Conservation (phyloP, 2,888 invertebrate species). For the Baronia brevicornis region DNA sequence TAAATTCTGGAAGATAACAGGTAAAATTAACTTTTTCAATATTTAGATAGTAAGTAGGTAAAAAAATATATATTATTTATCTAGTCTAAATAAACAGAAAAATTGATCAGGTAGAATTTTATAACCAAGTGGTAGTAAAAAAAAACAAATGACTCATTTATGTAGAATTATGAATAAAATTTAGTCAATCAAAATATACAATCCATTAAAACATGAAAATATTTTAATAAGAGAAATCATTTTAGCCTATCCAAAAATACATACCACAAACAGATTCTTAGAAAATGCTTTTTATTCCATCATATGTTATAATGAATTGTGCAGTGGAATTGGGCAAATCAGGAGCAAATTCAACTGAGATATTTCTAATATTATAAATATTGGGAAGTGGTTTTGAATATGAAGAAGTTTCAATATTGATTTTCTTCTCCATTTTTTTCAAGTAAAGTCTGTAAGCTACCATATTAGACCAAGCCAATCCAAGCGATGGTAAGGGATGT, state of each 20-base stretch:
- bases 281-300: constrained; percentile 31
- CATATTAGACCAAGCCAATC: constrained; percentile 69
- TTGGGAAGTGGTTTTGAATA: constrained; percentile 14
- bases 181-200: no score
- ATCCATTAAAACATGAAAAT: no score
- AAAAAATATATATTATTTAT: no score
- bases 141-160: no score
- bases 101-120: no score
- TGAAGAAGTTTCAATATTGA: constrained; percentile 9
- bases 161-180: no score
- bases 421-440: constrained; percentile 27
- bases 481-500: constrained; percentile 51
- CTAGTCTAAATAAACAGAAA: no score
- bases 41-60: no score
- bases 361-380: constrained; percentile 35
- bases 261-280: constrained; percentile 1
- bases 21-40: no score
- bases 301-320: constrained; percentile 39
- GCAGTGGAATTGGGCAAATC: constrained; percentile 37
- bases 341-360: constrained; percentile 46
- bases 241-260: background rate
- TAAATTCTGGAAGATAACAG: no score
- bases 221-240: background rate
- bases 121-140: no score
- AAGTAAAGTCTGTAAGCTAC: constrained; percentile 46